Percentiles rank a stretch among this genome's conserved stretches.
Evolutionary conservation across 92 coral and sea anemone genomes (phyloP).

Genomic region (Porites lobata): DNA sequence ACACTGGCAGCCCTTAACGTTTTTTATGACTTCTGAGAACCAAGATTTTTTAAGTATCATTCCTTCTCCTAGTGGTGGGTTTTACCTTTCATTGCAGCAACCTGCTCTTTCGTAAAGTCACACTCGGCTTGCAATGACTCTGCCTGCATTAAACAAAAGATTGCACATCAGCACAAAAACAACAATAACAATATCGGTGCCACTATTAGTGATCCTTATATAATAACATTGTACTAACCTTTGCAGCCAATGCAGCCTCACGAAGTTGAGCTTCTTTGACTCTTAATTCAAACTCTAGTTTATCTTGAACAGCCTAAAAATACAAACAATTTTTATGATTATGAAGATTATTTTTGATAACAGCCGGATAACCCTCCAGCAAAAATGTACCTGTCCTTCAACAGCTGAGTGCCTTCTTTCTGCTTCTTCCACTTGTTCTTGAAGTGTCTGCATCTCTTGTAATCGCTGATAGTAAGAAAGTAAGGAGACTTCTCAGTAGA

Average conservation of each 20-base stretch:
- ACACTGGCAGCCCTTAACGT: no score
- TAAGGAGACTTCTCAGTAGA: no score
- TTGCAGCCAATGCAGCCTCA: conserved; percentile 83
- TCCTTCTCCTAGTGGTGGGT: not conserved
- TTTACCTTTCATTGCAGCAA: conserved; percentile 95
- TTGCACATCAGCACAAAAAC: not conserved
- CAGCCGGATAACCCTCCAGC: not conserved
- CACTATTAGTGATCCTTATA: no score
- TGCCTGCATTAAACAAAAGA: conserved; percentile 60
- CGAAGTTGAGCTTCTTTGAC: conserved; percentile 77
- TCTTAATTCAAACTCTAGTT: conserved; percentile 73
- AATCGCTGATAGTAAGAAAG: conserved; percentile 66
- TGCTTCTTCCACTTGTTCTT: conserved; percentile 96
- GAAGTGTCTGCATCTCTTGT: conserved; percentile 90
- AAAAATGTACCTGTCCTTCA: conserved; percentile 91
- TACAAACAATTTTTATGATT: no score
- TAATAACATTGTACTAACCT: conserved; percentile 67
- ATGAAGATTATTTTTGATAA: not conserved
- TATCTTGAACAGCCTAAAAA: conserved; percentile 78
- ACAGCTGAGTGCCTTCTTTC: conserved; percentile 92
- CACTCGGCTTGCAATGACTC: conserved; percentile 97
- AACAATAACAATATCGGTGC: not conserved
- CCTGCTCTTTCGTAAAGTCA: conserved; percentile 94
- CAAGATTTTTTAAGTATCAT: not conserved
- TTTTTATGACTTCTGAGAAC: no score